Conservation (phyloP, 2,113 vertebrate genomes). For the Antidorcas marsupialis region DNA sequence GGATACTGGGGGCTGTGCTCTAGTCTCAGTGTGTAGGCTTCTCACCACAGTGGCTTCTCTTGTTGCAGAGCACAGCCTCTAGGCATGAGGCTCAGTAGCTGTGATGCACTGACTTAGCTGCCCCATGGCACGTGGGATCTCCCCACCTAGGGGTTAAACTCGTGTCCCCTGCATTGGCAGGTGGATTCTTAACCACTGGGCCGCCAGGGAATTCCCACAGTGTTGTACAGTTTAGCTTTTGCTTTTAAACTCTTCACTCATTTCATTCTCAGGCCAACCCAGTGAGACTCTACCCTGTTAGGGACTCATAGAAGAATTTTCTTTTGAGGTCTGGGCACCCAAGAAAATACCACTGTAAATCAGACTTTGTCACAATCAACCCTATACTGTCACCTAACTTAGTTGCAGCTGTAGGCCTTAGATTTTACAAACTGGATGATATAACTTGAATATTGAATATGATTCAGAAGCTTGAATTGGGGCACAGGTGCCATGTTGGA, state of each 20-base stretch:
- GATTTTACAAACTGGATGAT: neutral
- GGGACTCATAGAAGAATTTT: neutral
- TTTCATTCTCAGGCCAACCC: neutral
- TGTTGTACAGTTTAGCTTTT: neutral
- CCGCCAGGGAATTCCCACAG: neutral
- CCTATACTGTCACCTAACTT: neutral
- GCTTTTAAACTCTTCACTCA: neutral
- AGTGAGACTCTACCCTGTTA: neutral
- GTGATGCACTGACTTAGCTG: neutral
- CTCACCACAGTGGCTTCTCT: neutral
- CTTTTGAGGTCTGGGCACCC: neutral
- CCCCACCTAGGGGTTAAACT: neutral
- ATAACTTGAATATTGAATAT: neutral
- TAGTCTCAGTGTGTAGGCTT: accelerated
- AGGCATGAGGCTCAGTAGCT: neutral
- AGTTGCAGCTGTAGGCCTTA: neutral
- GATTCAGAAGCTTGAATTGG: neutral
- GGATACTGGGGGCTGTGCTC: neutral
- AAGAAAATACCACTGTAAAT: neutral
- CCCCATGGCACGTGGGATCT: neutral
- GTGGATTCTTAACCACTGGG: neutral
- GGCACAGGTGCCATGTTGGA: neutral
- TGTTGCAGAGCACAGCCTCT: neutral
- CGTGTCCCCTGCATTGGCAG: neutral
- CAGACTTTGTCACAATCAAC: neutral